Percentiles rank a stretch among this genome's conserved stretches.
Evolutionary conservation across 2,797 vertebrate species (phyloP).

Genomic region (Smutsia gigantea): DNA sequence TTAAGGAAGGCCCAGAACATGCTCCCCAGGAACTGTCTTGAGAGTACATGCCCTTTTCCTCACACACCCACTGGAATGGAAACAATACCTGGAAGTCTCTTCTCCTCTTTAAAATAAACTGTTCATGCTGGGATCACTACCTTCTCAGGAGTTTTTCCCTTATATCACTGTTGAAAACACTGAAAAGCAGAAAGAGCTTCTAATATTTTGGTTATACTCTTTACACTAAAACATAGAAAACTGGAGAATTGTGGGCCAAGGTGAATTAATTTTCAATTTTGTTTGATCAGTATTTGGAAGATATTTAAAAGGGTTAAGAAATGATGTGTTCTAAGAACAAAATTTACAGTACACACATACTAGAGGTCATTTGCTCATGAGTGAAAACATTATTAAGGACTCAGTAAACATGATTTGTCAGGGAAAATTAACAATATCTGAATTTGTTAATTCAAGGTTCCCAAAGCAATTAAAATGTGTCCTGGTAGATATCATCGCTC

Average conservation of each 20-base stretch:
- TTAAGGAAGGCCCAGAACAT: not conserved
- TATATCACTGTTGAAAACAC: not conserved
- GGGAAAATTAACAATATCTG: not conserved
- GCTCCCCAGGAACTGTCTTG: not conserved
- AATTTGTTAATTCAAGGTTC: not conserved
- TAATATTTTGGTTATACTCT: not conserved
- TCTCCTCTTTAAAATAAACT: not conserved
- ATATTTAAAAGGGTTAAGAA: not conserved
- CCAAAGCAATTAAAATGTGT: not conserved
- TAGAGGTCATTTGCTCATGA: not conserved
- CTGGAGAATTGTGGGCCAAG: not conserved
- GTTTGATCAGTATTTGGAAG: conserved; percentile 37
- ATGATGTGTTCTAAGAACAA: not conserved
- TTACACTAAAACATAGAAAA: not conserved
- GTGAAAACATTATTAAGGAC: not conserved
- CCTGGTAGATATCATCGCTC: not conserved
- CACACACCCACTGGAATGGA: not conserved
- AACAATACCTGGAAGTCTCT: no score
- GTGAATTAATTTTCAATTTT: not conserved
- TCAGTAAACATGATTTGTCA: not conserved
- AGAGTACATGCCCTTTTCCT: not conserved
- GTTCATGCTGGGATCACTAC: accelerated
- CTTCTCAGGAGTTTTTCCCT: not conserved
- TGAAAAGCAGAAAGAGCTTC: not conserved
- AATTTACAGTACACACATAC: not conserved